Percentiles rank a stretch among this genome's conserved stretches.
These are phyloP conservation scores for Agrilus mali DNA, from an alignment of 2,888 invertebrate genomes.

Conservation along the genomic window DNA sequence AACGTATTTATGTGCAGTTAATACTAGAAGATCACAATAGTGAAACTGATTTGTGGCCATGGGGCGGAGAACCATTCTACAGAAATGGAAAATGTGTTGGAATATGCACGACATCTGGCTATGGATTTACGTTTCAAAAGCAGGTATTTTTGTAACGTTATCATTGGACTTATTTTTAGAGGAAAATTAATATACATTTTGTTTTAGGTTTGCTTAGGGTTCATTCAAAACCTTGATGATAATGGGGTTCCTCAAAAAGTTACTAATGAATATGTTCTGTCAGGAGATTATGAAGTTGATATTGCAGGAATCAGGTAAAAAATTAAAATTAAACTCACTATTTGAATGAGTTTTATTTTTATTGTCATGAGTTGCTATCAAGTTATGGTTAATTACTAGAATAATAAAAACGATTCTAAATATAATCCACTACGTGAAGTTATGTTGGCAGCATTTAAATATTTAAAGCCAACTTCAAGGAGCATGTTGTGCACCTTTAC, in stretches of 20 bases:
- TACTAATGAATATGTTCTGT: slow-evolving; percentile 71
- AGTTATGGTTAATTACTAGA: too few relatives aligned
- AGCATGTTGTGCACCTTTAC: too few relatives aligned
- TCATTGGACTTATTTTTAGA: neutral
- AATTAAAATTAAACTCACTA: neutral
- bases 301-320: slow-evolving; percentile 69
- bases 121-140: slow-evolving; percentile 86
- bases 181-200: neutral
- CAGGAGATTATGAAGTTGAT: slow-evolving; percentile 87
- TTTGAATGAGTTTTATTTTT: too few relatives aligned
- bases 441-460: too few relatives aligned
- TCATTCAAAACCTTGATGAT: slow-evolving; percentile 70
- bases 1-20: slow-evolving; percentile 83
- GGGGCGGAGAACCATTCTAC: slow-evolving; percentile 93
- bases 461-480: too few relatives aligned
- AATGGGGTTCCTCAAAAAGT: slow-evolving; percentile 57
- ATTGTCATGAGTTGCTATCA: too few relatives aligned
- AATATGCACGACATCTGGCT: slow-evolving; percentile 89
- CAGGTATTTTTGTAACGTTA: slow-evolving; percentile 42
- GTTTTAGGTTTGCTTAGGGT: slow-evolving; percentile 83
- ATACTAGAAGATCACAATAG: slow-evolving; percentile 82
- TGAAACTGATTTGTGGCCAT: slow-evolving; percentile 88
- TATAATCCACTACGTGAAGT: too few relatives aligned
- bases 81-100: slow-evolving; percentile 84
- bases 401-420: too few relatives aligned